These are phyloP conservation scores for Tribolium freemani DNA, from an alignment of 2,888 invertebrate genomes.

Conservation along the genomic window DNA sequence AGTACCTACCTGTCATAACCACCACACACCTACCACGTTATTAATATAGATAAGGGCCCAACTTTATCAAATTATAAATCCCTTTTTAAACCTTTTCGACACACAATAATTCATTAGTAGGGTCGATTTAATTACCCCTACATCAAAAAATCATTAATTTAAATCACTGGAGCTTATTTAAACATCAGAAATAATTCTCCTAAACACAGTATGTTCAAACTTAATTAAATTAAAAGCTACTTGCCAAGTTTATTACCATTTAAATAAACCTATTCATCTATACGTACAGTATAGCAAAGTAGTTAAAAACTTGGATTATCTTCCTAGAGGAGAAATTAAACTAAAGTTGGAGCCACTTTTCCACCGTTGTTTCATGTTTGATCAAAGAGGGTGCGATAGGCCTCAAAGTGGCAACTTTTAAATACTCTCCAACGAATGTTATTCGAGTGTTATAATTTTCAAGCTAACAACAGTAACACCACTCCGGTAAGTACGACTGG, in stretches of 20 bases:
- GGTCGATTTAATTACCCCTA: background rate
- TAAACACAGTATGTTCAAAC: background rate
- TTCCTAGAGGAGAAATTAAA: background rate
- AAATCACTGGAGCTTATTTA: no score
- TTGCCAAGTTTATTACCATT: constrained; percentile 9
- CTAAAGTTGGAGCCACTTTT: background rate
- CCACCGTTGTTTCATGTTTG: background rate
- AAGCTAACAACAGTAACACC: constrained; percentile 22
- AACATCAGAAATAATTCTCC: background rate
- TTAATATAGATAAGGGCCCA: background rate
- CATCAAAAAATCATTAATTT: no score
- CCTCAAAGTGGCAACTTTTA: constrained; percentile 16
- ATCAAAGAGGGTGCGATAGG: background rate
- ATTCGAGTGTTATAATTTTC: constrained; percentile 20
- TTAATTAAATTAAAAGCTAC: constrained; percentile 17
- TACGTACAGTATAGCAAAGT: background rate
- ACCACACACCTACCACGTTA: background rate
- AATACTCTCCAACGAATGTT: constrained; percentile 21
- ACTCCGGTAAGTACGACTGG: constrained; percentile 21
- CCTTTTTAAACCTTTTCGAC: constrained; percentile 1
- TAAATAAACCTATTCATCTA: background rate
- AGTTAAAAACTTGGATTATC: constrained; percentile 13
- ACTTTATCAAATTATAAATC: background rate
- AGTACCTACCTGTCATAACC: constrained; percentile 2
- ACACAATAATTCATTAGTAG: background rate